Base-by-base conservation (phyloP, 2,113 vertebrate species). In the Gallinago paraguaiae region DNA sequence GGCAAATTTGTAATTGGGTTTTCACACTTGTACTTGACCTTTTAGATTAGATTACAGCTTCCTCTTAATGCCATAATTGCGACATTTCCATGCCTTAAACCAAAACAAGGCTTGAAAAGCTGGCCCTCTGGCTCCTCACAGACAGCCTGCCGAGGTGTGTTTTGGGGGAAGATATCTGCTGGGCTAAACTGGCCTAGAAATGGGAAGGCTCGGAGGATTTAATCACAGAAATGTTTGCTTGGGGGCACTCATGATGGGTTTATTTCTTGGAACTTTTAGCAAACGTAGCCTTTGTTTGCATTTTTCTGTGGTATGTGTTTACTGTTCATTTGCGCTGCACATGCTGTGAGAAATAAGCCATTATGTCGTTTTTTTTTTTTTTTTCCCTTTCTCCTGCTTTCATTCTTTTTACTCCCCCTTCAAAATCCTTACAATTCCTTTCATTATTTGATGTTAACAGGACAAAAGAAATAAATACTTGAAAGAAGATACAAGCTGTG, bases 341-440 rank as follows among this genome's bases (percentile, higher is more conserved):
- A 96, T 48, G 88, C 94, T 95, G 94, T 86, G 91, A 94, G 86
- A 93, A 96, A 96, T 94, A 92, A 94, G 70, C 88, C 80, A 46
- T 82, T 82, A 33, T 31, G 79, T 61, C 50, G 61, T 43, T 39
- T 39, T 10, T 11, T 5, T 39, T 80, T 82, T 61, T 64, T 46
- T 60, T 19, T 27, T 9, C 31, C 39, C 39, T 70, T 93, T 91
- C 86, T 92, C 80, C 65, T 45, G 77, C 94, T 93, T 93, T 96
- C 77, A 75, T 95, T 92, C 83, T 64, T 61, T 80, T 91, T n/a
- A 17, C 43, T 13, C 22, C 27, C 12, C 8, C 17, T 56, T 51
- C 61, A 28, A 91, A 96, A 97, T 93, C 97, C 63, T 92, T 92
- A 61, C 95, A 86, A 96, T 98, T 97, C 97, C 91, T 97, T 97